These are phyloP conservation scores for Miltochrista miniata DNA, from an alignment of 2,888 invertebrate species.

Conservation along the genomic window DNA sequence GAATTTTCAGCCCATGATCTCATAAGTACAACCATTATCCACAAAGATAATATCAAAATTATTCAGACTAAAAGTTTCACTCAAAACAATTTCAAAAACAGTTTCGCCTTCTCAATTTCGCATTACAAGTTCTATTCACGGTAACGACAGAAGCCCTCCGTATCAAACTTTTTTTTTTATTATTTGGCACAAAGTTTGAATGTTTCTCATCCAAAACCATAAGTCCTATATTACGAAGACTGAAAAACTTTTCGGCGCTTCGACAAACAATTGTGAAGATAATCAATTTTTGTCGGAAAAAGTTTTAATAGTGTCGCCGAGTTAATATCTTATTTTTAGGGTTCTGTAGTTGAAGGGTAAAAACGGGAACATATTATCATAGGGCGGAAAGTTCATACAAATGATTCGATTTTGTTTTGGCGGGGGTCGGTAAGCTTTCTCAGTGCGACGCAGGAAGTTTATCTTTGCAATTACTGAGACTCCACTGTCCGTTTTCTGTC, in stretches of 20 bases:
- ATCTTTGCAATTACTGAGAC: no score
- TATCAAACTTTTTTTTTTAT: conserved; percentile 26
- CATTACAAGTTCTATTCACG: conserved; percentile 28
- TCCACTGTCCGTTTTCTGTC: no score
- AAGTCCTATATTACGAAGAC: conserved; percentile 29
- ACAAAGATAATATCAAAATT: background rate
- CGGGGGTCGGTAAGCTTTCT: no score
- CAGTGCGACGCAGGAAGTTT: no score
- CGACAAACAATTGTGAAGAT: conserved; percentile 16
- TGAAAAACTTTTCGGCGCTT: conserved; percentile 1
- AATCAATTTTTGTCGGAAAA: conserved; percentile 32
- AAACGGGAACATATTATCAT: no score
- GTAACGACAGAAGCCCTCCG: conserved; percentile 19
- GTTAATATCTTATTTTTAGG: conserved; percentile 20
- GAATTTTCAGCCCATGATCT: background rate
- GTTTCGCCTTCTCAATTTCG: conserved; percentile 30
- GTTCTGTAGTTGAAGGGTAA: no score
- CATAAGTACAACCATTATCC: background rate
- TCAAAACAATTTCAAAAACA: conserved; percentile 24
- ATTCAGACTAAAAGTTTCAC: background rate
- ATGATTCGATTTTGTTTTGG: no score
- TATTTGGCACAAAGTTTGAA: conserved; percentile 28
- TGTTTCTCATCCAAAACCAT: conserved; percentile 25
- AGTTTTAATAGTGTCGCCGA: conserved; percentile 35
- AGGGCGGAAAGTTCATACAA: no score